Conservation (phyloP, 2,113 vertebrate genomes). For the Numenius arquata region DNA sequence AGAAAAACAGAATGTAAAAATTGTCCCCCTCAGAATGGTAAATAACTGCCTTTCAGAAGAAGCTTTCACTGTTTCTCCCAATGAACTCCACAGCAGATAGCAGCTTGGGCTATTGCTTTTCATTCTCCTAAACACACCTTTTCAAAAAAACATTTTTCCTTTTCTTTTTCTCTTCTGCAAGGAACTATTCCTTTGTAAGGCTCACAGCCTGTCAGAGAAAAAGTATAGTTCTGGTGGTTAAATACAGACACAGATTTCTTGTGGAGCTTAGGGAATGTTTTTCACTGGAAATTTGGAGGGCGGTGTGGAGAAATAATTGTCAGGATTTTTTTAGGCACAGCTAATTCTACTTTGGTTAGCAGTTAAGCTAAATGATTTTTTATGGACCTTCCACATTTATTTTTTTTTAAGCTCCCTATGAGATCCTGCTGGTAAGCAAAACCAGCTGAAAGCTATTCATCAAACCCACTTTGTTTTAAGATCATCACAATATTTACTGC, state of each 20-base stretch:
- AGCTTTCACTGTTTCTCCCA: neutral
- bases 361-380: neutral
- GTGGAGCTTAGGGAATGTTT: neutral
- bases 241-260: neutral
- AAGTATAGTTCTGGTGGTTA: neutral
- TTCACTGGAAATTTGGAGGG: neutral
- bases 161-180: neutral
- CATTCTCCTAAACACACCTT: neutral
- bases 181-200: neutral
- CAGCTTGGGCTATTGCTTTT: neutral
- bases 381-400: neutral
- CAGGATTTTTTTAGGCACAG: neutral
- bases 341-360: neutral
- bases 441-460: neutral
- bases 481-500: neutral
- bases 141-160: neutral
- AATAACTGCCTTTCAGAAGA: conserved; percentile 1
- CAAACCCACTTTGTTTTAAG: neutral
- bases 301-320: neutral
- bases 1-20: neutral
- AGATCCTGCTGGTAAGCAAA: neutral
- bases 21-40: neutral
- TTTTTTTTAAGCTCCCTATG: neutral
- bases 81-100: neutral
- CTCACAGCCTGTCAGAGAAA: neutral